Percentiles rank a stretch among this genome's conserved stretches.
phyloP scores from a whole-genome alignment of 2,113 vertebrate species.

The Psephotus haematonotus region DNA sequence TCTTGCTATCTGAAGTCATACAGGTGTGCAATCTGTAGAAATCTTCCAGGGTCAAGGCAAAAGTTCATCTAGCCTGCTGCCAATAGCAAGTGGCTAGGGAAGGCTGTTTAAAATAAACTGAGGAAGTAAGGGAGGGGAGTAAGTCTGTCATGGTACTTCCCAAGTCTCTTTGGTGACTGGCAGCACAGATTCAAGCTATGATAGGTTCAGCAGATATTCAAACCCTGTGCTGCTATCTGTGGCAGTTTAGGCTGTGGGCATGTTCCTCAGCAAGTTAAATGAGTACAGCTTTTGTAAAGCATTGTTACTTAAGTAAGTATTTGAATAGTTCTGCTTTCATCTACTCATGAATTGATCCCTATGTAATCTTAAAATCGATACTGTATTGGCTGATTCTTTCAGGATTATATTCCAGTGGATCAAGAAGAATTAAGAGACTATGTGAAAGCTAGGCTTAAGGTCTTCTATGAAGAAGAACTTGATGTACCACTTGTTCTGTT shows the following conservation, averaged over 20 bases:
- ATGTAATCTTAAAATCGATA: not conserved
- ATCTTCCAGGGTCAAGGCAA: not conserved
- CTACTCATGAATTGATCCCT: not conserved
- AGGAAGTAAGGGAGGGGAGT: not conserved
- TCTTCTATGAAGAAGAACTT: conserved; percentile 97
- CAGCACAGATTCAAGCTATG: not conserved
- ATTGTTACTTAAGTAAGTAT: not conserved
- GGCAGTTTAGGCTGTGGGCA: not conserved
- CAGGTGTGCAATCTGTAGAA: not conserved
- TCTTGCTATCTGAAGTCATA: not conserved
- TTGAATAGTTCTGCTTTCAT: not conserved
- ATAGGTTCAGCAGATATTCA: not conserved
- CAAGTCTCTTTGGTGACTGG: not conserved
- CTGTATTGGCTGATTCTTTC: not conserved
- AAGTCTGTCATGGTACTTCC: not conserved
- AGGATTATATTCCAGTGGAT: conserved; percentile 99
- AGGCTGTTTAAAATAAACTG: not conserved
- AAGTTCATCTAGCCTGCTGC: not conserved
- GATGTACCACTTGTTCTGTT: conserved; percentile 97
- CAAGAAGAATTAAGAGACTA: conserved; percentile 98
- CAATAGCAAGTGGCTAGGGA: not conserved
- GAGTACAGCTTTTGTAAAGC: not conserved
- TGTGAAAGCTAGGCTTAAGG: conserved; percentile 96
- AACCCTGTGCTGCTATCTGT: rapidly evolving
- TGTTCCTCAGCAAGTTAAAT: not conserved